Conservation (phyloP, 2,888 invertebrate species). For the Monopis laevigella region DNA sequence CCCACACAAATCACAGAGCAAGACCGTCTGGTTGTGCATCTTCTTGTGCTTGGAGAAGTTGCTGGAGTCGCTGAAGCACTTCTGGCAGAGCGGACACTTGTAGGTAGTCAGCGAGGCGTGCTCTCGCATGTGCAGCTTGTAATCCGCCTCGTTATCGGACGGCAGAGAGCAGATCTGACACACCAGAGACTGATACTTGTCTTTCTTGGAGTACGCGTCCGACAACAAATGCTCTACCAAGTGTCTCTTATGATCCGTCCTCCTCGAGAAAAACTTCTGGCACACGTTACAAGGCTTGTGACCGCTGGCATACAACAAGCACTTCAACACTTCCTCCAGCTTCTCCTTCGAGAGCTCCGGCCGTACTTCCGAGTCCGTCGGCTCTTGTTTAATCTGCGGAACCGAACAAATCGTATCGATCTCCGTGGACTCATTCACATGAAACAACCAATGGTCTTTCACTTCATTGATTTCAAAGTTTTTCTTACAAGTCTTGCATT, state of each 20-base stretch:
- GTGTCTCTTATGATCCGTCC: conserved; percentile 33
- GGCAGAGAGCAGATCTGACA: conserved; percentile 31
- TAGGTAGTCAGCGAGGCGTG: conserved; percentile 39
- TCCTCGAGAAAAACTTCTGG: conserved; percentile 4
- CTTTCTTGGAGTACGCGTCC: conserved; percentile 26
- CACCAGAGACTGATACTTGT: conserved; percentile 8
- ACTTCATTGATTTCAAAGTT: not conserved
- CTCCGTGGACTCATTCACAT: no score
- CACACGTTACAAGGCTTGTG: conserved; percentile 17
- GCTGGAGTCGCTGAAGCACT: conserved; percentile 43
- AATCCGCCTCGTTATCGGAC: conserved; percentile 18
- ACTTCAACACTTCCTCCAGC: no score
- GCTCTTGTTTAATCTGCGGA: no score
- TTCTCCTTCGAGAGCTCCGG: no score
- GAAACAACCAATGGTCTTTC: no score
- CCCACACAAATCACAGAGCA: conserved; percentile 34
- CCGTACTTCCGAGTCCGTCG: no score
- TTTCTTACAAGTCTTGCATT: not conserved
- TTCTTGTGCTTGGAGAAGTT: conserved; percentile 54
- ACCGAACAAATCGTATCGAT: no score
- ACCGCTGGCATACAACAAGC: no score
- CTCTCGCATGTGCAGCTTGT: conserved; percentile 39
- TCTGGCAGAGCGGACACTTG: conserved; percentile 37
- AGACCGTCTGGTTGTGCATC: conserved; percentile 31
- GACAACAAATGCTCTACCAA: conserved; percentile 38